Conservation (phyloP, 2,888 invertebrate species). For the Endotricha flammealis region DNA sequence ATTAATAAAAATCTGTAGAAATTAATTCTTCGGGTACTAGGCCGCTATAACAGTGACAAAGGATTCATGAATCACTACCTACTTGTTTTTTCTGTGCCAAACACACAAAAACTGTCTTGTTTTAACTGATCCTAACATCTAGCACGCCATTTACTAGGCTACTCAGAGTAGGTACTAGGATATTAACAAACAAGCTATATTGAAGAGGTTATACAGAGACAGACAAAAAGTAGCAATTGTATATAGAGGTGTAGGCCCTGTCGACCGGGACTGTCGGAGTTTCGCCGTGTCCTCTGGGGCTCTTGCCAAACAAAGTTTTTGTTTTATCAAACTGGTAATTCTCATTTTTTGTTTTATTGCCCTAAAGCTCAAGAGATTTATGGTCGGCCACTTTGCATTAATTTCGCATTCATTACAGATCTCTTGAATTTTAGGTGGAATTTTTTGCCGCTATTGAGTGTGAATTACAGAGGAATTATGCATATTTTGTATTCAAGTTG, state of each 20-base stretch:
- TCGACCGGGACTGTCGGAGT: slow-evolving; percentile 31
- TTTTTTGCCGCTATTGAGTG: slow-evolving; percentile 49
- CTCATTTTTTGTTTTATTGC: slow-evolving; percentile 73
- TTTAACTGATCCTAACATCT: too few species aligned
- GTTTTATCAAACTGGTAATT: slow-evolving; percentile 71
- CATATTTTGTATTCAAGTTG: slow-evolving; percentile 30
- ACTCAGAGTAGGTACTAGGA: too few species aligned
- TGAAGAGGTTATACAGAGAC: slow-evolving; percentile 27
- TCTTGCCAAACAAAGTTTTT: slow-evolving; percentile 69
- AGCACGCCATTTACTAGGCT: too few species aligned
- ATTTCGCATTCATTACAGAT: slow-evolving; percentile 71
- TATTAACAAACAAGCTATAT: slow-evolving; percentile 25
- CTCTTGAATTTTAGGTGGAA: slow-evolving; percentile 51
- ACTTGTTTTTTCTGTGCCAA: too few species aligned
- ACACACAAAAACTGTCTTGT: too few species aligned
- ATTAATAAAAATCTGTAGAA: background rate
- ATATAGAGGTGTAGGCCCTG: slow-evolving; percentile 35
- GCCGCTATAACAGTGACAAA: background rate
- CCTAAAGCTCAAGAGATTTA: slow-evolving; percentile 67
- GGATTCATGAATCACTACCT: slow-evolving; percentile 1
- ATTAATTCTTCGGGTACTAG: background rate
- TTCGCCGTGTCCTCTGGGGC: slow-evolving; percentile 50
- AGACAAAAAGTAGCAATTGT: slow-evolving; percentile 42
- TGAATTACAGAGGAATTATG: slow-evolving; percentile 44
- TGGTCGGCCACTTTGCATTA: slow-evolving; percentile 69